Percentiles rank a stretch among this genome's conserved stretches.
phyloP scores from a whole-genome alignment of 2,797 vertebrate genomes.

The Paramormyrops hopkinsi region DNA sequence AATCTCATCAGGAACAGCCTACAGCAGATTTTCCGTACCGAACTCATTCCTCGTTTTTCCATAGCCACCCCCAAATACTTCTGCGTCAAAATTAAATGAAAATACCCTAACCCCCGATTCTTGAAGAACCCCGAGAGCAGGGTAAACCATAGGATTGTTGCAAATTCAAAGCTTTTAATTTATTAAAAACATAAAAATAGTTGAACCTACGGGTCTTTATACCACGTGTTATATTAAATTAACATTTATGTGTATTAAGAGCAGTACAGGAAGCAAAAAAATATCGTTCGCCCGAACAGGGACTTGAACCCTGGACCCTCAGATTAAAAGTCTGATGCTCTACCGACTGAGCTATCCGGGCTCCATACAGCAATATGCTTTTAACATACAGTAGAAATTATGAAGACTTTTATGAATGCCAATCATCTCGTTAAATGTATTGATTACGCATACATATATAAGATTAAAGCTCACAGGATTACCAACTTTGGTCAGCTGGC shows the following conservation, averaged over 20 bases:
- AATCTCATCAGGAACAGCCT: not conserved
- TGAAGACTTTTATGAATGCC: not conserved
- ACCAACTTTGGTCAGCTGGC: not conserved
- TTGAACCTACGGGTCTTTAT: not conserved
- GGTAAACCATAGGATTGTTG: not conserved
- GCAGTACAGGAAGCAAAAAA: too few species aligned
- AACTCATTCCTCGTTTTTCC: not conserved
- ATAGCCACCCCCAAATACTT: not conserved
- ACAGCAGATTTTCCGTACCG: not conserved
- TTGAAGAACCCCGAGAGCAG: not conserved
- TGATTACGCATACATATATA: not conserved
- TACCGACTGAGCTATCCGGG: slow-evolving; percentile 90
- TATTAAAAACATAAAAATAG: not conserved
- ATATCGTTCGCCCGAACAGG: slow-evolving; percentile 71
- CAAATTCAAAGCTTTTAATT: not conserved
- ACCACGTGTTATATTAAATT: not conserved
- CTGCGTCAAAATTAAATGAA: not conserved
- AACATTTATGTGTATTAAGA: not conserved
- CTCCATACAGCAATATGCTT: slow-evolving; percentile 18
- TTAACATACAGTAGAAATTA: not conserved
- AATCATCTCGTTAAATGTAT: not conserved
- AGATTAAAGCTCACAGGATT: not conserved
- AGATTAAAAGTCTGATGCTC: slow-evolving; percentile 77
- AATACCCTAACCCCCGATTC: not conserved
- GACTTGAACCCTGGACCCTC: slow-evolving; percentile 63